Evolutionary conservation across 2,888 invertebrate species (phyloP), one percentile per base, ranked within the genome.

Genomic region (Apeira syringaria): DNA sequence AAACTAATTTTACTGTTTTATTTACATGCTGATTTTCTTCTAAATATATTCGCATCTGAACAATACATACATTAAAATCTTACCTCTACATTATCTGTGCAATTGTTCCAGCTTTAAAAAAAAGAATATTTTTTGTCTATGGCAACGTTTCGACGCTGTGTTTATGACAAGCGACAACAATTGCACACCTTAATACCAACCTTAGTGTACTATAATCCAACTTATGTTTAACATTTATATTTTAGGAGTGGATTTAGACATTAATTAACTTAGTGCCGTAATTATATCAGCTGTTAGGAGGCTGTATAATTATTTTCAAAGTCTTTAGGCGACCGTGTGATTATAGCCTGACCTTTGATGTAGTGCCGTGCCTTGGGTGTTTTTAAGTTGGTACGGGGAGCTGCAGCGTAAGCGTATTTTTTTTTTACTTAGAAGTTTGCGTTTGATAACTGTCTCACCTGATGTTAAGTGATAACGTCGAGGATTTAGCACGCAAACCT

Each of bases 31-130:
- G 80, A 40, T 83, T 80, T 15, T 15, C 87, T 84, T 84, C 87
- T 85, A 85, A 87, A 89, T 88, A 89, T 88, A 87, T 87, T 81
- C 85, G 86, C 88, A 86, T 88, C 88, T 87, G 88, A 89, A 89
- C 85, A 88, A 86, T 86, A 88, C 84, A 81, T 80, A 80, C 83
- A 81, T 83, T 88, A 85, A 86, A 87, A 86, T 78, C 86, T 88
- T 86, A 89, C 47, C 47, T 38, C 81, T 86, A 86, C 66, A 70
- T 77, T 68, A 70, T 68, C 64, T 70, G 84, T 86, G 86, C 87
- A 87, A 87, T 81, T 87, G 86, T 79, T 76, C 63, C 64, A 74
- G 80, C 82, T 69, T 60, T 45, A 44, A 37, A 49, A 57, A 49
- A 33, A 43, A 49, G 27, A 15, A 32, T 31, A 27, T 9, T 15